These are phyloP conservation scores for Gephyroberyx darwinii DNA, from an alignment of 2,797 vertebrate genomes.

Conservation along the genomic window DNA sequence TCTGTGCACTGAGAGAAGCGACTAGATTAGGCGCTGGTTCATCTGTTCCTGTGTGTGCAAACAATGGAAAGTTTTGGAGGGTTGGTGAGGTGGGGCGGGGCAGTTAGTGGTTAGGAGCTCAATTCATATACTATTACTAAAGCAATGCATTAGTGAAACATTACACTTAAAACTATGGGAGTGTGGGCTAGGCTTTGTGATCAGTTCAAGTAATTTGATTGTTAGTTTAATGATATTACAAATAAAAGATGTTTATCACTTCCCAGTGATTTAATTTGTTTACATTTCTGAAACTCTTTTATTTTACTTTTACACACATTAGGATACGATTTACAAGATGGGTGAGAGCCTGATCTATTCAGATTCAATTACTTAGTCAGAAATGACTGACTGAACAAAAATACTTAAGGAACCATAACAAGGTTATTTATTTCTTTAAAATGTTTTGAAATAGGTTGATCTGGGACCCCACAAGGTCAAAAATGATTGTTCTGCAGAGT, in stretches of 20 bases:
- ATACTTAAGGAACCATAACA: not conserved
- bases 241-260: slow-evolving; percentile 4
- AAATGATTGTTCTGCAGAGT: not conserved
- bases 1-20: slow-evolving; percentile 78
- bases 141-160: slow-evolving; percentile 5
- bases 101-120: not conserved
- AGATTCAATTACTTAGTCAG: not conserved
- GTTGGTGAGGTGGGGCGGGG: slow-evolving; percentile 48
- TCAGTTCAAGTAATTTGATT: not conserved
- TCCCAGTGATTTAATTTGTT: not conserved
- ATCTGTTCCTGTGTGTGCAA: slow-evolving; percentile 77
- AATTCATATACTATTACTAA: slow-evolving; percentile 17
- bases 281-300: not conserved
- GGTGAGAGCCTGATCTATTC: not conserved
- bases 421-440: not conserved
- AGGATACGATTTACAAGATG: not conserved
- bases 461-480: not conserved
- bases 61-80: slow-evolving; percentile 77
- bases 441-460: not conserved
- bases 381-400: not conserved
- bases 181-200: slow-evolving; percentile 3
- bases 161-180: not conserved
- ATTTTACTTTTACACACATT: not conserved
- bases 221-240: not conserved
- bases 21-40: slow-evolving; percentile 79